Percentiles rank a stretch among this genome's conserved stretches.
Evolutionary conservation across 2,888 invertebrate genomes (phyloP).

Genomic region (Serripes groenlandicus): DNA sequence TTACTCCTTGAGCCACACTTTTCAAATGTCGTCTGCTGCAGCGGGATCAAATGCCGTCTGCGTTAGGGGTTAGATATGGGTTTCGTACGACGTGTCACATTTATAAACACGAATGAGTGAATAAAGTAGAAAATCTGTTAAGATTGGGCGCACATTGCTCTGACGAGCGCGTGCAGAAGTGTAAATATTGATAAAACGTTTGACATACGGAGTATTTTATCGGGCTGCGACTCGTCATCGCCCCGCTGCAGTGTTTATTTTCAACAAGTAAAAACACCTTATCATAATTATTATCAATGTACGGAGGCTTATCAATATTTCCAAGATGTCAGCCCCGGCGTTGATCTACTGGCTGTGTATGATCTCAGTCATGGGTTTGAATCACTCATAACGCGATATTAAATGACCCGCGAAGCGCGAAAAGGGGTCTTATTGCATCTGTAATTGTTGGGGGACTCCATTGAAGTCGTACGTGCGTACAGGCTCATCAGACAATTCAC

Average conservation of each 20-base stretch:
- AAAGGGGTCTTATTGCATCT: not conserved
- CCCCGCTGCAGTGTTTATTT: conserved; percentile 14
- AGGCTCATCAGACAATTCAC: no score
- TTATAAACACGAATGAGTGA: conserved; percentile 10
- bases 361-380: not conserved
- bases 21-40: no score
- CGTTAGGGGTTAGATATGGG: no score
- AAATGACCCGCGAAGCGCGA: not conserved
- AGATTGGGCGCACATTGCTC: conserved; percentile 15
- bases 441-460: not conserved
- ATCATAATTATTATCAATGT: conserved; percentile 19
- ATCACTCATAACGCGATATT: not conserved
- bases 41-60: no score
- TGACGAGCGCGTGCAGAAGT: conserved; percentile 13
- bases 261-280: conserved; percentile 17
- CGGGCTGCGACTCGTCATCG: conserved; percentile 7
- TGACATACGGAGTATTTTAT: conserved; percentile 14
- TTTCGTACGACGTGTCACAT: conserved; percentile 8
- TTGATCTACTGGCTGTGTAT: not conserved
- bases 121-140: conserved; percentile 9
- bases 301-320: conserved; percentile 1
- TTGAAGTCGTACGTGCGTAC: no score
- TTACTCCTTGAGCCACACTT: no score
- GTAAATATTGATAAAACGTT: conserved; percentile 21
- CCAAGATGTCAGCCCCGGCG: not conserved